phyloP scores from a whole-genome alignment of 2,888 invertebrate species.

The Agrochola lota region DNA sequence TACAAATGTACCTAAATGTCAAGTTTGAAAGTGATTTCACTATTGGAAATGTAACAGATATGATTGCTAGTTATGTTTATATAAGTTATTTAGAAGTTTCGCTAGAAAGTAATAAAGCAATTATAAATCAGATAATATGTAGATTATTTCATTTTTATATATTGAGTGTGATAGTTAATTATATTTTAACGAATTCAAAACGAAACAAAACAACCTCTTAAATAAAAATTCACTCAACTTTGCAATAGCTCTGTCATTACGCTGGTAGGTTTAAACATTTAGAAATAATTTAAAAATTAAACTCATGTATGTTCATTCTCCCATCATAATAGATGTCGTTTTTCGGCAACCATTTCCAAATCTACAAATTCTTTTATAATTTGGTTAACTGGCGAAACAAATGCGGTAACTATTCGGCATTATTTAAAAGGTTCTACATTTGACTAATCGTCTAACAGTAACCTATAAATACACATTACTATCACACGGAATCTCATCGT shows the following conservation, averaged over 20 bases:
- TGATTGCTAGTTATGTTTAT: neutral
- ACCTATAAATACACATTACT: conserved; percentile 44
- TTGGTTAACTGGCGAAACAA: conserved; percentile 13
- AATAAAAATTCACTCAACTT: neutral
- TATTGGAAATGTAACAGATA: conserved; percentile 6
- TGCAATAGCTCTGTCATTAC: neutral
- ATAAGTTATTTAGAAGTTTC: neutral
- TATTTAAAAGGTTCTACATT: conserved; percentile 28
- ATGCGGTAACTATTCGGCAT: conserved; percentile 27
- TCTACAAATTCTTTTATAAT: conserved; percentile 12
- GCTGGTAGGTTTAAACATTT: neutral
- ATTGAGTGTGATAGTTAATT: too few species aligned
- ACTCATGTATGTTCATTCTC: neutral
- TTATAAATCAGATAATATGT: neutral
- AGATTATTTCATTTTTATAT: too few species aligned
- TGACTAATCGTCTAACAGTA: conserved; percentile 49
- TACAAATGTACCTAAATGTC: conserved; percentile 44
- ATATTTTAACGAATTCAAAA: neutral
- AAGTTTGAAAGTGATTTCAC: conserved; percentile 24
- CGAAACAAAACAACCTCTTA: neutral
- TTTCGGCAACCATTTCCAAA: conserved; percentile 15
- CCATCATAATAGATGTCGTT: conserved; percentile 2
- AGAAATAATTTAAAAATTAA: neutral
- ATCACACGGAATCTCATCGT: conserved; percentile 36
- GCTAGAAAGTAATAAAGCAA: neutral